phyloP scores from a whole-genome alignment of 37 sponge, comb jelly and placozoan species.

The Chondrilla cf. caribensis region DNA sequence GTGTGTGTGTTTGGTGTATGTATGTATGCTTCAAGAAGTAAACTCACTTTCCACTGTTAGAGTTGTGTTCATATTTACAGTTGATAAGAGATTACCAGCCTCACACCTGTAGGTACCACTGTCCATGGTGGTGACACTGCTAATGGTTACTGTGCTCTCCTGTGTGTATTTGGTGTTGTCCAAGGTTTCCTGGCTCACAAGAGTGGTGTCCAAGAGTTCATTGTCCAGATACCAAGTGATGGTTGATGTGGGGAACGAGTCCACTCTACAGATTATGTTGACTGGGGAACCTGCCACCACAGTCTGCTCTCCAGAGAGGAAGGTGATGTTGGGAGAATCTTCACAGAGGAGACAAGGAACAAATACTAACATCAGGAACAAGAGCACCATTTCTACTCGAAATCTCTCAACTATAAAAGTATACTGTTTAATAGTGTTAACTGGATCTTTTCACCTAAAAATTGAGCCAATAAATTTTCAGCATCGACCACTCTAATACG shows the following conservation, averaged over 20 bases:
- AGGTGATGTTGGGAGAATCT: neutral
- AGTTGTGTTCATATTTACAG: neutral
- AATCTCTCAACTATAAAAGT: no score
- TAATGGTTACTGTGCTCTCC: conserved; percentile 8
- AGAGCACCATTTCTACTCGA: no score
- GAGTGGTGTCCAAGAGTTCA: neutral
- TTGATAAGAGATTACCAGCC: neutral
- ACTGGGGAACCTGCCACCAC: neutral
- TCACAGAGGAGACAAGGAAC: conserved; percentile 4
- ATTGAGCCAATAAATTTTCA: no score
- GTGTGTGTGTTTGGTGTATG: no score
- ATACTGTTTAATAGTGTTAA: no score
- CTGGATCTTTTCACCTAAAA: no score
- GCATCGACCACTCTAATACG: no score
- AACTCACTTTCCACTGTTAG: conserved; percentile 10
- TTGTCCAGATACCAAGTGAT: conserved; percentile 48
- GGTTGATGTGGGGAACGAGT: conserved; percentile 37
- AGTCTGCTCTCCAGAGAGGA: neutral
- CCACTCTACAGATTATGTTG: conserved; percentile 35
- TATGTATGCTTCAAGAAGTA: no score
- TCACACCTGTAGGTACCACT: conserved; percentile 5
- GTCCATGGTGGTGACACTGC: neutral
- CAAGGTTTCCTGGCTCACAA: neutral
- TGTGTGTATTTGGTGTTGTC: conserved; percentile 9
- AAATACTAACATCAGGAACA: neutral